Conservation (phyloP, 2,888 invertebrate genomes). For the Pseudococcus viburni region DNA sequence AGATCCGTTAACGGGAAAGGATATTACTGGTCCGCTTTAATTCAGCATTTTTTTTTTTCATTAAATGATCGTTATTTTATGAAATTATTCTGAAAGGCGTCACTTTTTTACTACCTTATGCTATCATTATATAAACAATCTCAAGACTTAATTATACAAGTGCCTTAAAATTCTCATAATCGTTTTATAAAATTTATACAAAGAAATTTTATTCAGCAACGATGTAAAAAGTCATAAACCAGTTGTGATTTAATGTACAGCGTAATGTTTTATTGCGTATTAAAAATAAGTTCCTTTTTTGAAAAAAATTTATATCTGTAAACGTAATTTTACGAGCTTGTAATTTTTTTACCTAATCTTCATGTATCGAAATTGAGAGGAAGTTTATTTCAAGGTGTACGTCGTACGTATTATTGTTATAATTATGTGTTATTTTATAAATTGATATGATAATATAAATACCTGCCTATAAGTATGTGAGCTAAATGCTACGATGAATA, state of each 20-base stretch:
- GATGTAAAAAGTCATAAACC: not conserved
- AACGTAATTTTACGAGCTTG: conserved; percentile 30
- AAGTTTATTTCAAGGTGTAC: conserved; percentile 4
- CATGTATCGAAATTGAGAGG: not conserved
- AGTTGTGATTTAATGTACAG: not conserved
- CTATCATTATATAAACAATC: not conserved
- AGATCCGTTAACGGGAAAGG: conserved; percentile 41
- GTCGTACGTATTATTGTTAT: not conserved
- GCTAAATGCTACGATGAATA: conserved; percentile 3
- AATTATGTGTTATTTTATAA: conserved; percentile 7
- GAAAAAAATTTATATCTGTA: not conserved
- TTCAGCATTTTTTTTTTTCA: not conserved
- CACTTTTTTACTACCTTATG: not conserved
- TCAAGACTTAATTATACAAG: not conserved
- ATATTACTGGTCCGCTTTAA: conserved; percentile 5
- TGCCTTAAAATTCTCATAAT: conserved; percentile 6
- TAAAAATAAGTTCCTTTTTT: conserved; percentile 24
- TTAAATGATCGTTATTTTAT: not conserved
- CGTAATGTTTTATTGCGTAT: conserved; percentile 1
- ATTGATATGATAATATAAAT: not conserved
- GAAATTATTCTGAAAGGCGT: not conserved
- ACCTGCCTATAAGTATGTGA: not conserved
- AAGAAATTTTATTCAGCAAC: not conserved
- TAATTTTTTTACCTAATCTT: not conserved
- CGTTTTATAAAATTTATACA: not conserved